Evolutionary conservation across 1,140 invertebrate genomes (phyloP).

Genomic region (Panagrolaimus sp.): DNA sequence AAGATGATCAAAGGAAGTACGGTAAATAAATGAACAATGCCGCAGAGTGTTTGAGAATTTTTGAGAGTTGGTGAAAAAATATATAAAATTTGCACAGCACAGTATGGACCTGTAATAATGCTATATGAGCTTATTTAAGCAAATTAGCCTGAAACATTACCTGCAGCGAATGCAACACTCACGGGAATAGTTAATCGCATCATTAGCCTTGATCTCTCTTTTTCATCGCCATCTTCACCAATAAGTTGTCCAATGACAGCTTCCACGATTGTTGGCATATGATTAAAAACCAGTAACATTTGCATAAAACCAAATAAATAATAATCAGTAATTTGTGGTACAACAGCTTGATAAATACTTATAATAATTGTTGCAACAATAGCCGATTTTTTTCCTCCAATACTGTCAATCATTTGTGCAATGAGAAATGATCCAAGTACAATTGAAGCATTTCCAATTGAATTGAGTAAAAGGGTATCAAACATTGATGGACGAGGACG

Average conservation of each 20-base stretch:
- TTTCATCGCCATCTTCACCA: slow-evolving; percentile 38
- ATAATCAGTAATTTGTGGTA: slow-evolving; percentile 25
- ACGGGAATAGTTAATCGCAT: slow-evolving; percentile 37
- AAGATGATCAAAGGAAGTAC: slow-evolving; percentile 28
- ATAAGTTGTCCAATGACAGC: slow-evolving; percentile 33
- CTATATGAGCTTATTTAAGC: too few relatives aligned
- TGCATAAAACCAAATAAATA: slow-evolving; percentile 31
- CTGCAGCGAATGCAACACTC: slow-evolving; percentile 38
- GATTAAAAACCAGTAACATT: slow-evolving; percentile 30
- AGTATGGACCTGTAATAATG: slow-evolving; percentile 41
- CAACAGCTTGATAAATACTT: slow-evolving; percentile 17
- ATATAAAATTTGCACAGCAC: slow-evolving; percentile 38
- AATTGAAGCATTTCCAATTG: slow-evolving; percentile 22
- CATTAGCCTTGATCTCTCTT: slow-evolving; percentile 32
- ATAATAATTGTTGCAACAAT: slow-evolving; percentile 23
- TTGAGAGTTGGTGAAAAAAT: slow-evolving; percentile 27
- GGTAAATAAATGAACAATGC: slow-evolving; percentile 28
- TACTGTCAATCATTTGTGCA: slow-evolving; percentile 30
- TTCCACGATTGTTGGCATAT: slow-evolving; percentile 45
- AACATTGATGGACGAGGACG: slow-evolving; percentile 28
- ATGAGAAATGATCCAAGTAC: slow-evolving; percentile 35
- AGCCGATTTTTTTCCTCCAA: slow-evolving; percentile 22
- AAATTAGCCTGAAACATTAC: too few relatives aligned
- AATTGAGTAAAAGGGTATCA: slow-evolving; percentile 30
- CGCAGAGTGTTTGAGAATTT: slow-evolving; percentile 32